phyloP scores from a whole-genome alignment of 2,888 invertebrate genomes.

The Drosophila mayaguana region DNA sequence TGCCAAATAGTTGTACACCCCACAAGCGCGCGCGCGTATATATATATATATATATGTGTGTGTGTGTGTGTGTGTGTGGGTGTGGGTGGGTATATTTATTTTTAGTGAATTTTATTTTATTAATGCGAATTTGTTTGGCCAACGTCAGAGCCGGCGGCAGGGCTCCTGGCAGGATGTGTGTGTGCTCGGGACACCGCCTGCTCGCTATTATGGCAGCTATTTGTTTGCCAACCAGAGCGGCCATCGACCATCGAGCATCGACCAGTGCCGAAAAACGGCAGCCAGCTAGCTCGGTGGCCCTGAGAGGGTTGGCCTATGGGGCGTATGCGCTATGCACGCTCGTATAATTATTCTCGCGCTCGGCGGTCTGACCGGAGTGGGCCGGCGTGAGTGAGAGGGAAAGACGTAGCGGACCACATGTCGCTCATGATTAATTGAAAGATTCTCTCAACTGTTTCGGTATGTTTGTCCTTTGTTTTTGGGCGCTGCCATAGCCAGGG shows the following conservation, averaged over 20 bases:
- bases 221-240: constrained; percentile 57
- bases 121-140: constrained; percentile 66
- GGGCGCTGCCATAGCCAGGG: constrained; percentile 26
- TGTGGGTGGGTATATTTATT: constrained; percentile 9
- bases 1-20: constrained; percentile 57
- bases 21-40: neutral
- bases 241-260: constrained; percentile 14
- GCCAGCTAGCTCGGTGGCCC: neutral
- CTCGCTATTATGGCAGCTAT: constrained; percentile 72
- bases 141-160: constrained; percentile 2
- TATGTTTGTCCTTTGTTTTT: constrained; percentile 41
- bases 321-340: constrained; percentile 64
- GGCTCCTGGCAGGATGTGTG: constrained; percentile 26
- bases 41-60: neutral
- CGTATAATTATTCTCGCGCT: constrained; percentile 75
- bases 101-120: constrained; percentile 62
- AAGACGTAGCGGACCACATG: constrained; percentile 61
- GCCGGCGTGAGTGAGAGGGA: neutral
- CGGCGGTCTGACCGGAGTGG: constrained; percentile 60
- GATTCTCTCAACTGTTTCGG: constrained; percentile 67
- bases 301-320: constrained; percentile 35
- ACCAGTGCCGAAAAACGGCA: constrained; percentile 12
- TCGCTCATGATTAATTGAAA: constrained; percentile 78
- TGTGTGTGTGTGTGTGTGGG: neutral
- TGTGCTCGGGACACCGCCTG: constrained; percentile 43